Evolutionary conservation across 2,113 vertebrate genomes (phyloP), one percentile per base, ranked within the genome.

Genomic region (Atractosteus spatula): DNA sequence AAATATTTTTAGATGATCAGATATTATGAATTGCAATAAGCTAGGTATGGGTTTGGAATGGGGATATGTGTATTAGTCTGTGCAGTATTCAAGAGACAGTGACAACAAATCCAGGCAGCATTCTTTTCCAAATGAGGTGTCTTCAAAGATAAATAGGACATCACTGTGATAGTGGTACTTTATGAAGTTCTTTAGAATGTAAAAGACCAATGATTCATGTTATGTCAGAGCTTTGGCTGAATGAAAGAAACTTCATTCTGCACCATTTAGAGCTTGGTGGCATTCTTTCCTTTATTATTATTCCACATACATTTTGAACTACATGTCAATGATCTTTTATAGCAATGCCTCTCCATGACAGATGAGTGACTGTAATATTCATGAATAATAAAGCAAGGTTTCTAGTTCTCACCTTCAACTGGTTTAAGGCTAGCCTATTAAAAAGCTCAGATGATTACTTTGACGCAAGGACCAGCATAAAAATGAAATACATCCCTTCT

Each of bases 221-320:
- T 29, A 64, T 68, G 65, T 74, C 68, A 77, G 62, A 29, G 42
- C 41, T 55, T 56, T 47, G 61, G 59, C 17, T 56, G 55, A 4
- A 57, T 71, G 44, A 70, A 62, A 45, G 55, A 77, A 45, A 77
- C 76, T 73, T 70, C 10, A 65, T 76, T 81, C 73, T 11, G 70
- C 69, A 55, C 81, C 71, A 71, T 77, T 77, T 66, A 47, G 66
- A 69, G 74, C 84, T 78, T 75, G 77, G 55, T 75, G 66, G 71
- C 76, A 81, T 77, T 81, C 77, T 81, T 80, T 72, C 70, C 70
- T 81, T 81, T 72, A 84, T 88, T 83, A 81, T 80, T 82, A 82
- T 82, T 83, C 76, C 67, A 64, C 65, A 55, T 80, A 70, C 79
- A 83, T 81, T 75, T 77, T 76, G 71, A 74, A 80, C 83, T 74